phyloP scores from a whole-genome alignment of 2,113 vertebrate species.

The Etia nguti region DNA sequence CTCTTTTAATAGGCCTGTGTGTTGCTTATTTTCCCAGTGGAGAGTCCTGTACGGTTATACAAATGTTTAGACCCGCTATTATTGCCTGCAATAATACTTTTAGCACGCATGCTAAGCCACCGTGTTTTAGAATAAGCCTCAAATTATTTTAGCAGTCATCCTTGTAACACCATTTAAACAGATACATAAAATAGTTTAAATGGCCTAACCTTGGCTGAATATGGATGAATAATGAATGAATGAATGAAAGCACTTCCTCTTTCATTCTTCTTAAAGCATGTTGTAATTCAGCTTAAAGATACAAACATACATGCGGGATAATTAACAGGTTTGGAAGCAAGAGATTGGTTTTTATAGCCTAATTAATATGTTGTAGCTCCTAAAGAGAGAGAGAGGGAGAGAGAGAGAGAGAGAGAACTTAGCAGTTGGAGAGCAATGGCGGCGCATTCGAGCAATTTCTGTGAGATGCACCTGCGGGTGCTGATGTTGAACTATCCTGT shows the following conservation, averaged over 20 bases:
- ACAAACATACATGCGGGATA: neutral
- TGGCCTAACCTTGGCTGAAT: neutral
- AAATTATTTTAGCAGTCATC: fast-evolving
- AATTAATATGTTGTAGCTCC: neutral
- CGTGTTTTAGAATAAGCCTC: neutral
- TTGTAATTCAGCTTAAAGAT: neutral
- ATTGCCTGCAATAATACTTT: neutral
- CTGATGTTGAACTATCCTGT: conserved; percentile 31
- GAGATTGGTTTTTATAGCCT: neutral
- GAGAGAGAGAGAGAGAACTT: neutral
- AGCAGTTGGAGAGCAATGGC: conserved; percentile 52
- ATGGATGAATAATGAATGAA: neutral
- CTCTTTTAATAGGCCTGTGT: neutral
- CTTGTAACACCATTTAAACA: neutral
- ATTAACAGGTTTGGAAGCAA: neutral
- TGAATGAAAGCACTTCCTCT: neutral
- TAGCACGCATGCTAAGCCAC: neutral
- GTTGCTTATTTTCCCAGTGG: neutral
- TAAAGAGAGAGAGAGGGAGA: fast-evolving
- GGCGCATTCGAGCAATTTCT: conserved; percentile 79
- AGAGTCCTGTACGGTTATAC: neutral
- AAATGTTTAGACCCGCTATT: neutral
- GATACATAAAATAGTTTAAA: neutral
- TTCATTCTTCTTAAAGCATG: neutral
- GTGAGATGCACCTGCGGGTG: conserved; percentile 52